Conservation (phyloP, 1,140 invertebrate species). For the Araneus ventricosus region DNA sequence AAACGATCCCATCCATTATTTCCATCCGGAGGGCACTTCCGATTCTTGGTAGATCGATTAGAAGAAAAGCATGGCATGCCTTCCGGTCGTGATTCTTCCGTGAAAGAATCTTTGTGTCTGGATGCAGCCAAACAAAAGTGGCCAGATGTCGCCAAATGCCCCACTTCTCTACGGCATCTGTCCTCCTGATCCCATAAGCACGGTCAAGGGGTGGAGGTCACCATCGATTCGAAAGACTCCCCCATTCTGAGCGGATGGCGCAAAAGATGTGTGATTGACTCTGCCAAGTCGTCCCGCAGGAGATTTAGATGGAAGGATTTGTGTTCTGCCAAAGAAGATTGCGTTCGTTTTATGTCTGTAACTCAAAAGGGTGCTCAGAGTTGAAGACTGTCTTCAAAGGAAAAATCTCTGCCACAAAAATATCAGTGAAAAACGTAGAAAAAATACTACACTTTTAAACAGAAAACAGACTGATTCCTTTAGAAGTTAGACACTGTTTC, state of each 20-base stretch:
- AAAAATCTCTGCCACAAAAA: too few species aligned
- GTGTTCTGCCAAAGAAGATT: not conserved
- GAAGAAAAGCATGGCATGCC: not conserved
- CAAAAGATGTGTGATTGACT: conserved; percentile 15
- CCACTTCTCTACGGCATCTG: not conserved
- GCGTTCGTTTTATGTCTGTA: not conserved
- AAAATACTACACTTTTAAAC: too few species aligned
- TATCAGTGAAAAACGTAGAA: too few species aligned
- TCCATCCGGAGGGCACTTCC: conserved; percentile 12
- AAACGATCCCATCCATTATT: conserved; percentile 6
- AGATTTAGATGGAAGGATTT: not conserved
- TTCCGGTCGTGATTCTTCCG: not conserved
- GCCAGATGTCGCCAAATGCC: conserved; percentile 7
- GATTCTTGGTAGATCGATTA: conserved; percentile 7
- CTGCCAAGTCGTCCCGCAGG: not conserved
- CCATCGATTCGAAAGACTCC: not conserved
- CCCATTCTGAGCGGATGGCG: not conserved
- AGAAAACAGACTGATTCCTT: too few species aligned
- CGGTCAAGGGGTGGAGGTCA: not conserved
- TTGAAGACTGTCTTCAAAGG: too few species aligned
- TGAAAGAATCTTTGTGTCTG: not conserved
- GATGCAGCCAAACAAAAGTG: not conserved
- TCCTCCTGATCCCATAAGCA: not conserved
- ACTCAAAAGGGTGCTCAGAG: too few species aligned
- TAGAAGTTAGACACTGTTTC: too few species aligned